Evolutionary conservation across 2,888 invertebrate genomes (phyloP).

Genomic region (Physocephala rufipes): DNA sequence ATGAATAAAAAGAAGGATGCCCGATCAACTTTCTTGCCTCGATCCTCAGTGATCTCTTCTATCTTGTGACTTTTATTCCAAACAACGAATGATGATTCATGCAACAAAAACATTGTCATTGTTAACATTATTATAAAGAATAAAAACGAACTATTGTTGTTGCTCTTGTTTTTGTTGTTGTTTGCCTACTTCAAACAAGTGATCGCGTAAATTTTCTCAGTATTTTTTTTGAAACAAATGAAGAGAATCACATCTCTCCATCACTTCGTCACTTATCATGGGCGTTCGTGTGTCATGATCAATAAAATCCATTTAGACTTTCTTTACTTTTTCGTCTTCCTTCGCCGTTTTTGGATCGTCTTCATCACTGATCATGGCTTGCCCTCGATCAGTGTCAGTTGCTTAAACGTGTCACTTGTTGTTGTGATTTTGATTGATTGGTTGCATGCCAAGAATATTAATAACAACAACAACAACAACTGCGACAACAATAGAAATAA

Average conservation of each 20-base stretch:
- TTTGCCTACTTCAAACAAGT: constrained; percentile 3
- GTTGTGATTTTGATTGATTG: constrained; percentile 51
- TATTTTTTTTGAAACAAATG: neutral
- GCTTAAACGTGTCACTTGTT: constrained; percentile 39
- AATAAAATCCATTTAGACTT: constrained; percentile 11
- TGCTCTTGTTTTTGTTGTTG: constrained; percentile 15
- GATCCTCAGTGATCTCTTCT: too few relatives aligned
- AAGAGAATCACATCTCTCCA: constrained; percentile 1
- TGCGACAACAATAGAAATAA: constrained; percentile 3
- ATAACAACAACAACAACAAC: constrained; percentile 17
- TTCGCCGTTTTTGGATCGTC: neutral
- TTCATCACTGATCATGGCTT: constrained; percentile 3
- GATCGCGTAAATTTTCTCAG: constrained; percentile 27
- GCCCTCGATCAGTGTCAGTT: constrained; percentile 25
- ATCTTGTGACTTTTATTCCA: neutral
- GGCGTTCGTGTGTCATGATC: constrained; percentile 11
- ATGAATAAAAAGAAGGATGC: neutral
- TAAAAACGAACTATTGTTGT: neutral
- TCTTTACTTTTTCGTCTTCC: neutral
- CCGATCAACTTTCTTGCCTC: too few relatives aligned
- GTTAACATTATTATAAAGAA: neutral
- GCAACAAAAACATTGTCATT: neutral
- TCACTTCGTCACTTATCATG: neutral
- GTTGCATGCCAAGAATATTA: constrained; percentile 42
- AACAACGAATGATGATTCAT: neutral